These are phyloP conservation scores for Atrina japonica DNA, from an alignment of 2,888 invertebrate genomes.

Conservation along the genomic window DNA sequence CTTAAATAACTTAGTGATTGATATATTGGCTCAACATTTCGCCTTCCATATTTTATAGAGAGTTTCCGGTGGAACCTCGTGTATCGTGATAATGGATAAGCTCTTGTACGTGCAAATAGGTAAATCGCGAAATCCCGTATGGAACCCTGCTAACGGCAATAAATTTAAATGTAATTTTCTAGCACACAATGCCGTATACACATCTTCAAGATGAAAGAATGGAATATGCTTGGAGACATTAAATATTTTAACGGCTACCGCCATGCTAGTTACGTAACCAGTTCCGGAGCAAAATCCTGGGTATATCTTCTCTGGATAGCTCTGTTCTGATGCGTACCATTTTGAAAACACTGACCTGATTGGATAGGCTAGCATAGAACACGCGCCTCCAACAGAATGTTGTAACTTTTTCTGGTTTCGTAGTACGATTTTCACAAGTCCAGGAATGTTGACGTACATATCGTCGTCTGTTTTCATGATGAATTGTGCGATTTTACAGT, in stretches of 20 bases:
- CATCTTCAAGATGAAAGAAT: constrained; percentile 72
- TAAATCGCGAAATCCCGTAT: constrained; percentile 32
- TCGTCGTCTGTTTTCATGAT: constrained; percentile 77
- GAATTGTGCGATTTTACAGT: constrained; percentile 58
- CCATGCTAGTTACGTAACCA: constrained; percentile 64
- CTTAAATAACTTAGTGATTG: too few species aligned
- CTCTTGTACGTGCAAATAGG: constrained; percentile 54
- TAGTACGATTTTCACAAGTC: constrained; percentile 41
- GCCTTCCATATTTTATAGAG: not conserved
- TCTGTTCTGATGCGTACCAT: constrained; percentile 64
- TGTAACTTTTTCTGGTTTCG: constrained; percentile 32
- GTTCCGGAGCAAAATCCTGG: constrained; percentile 72
- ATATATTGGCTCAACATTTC: too few species aligned
- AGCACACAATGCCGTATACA: constrained; percentile 66
- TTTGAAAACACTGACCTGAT: constrained; percentile 61
- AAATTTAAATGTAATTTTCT: constrained; percentile 53
- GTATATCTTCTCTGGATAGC: constrained; percentile 61
- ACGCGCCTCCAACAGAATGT: constrained; percentile 54
- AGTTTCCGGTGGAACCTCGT: constrained; percentile 5
- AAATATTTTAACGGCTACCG: constrained; percentile 56
- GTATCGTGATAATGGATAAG: constrained; percentile 51
- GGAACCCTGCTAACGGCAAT: constrained; percentile 53
- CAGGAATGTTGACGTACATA: constrained; percentile 62
- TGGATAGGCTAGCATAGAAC: constrained; percentile 48
- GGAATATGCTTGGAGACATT: constrained; percentile 63